Evolutionary conservation across 2,113 vertebrate genomes (phyloP), one percentile per base, ranked within the genome.

Genomic region (Danio rerio): DNA sequence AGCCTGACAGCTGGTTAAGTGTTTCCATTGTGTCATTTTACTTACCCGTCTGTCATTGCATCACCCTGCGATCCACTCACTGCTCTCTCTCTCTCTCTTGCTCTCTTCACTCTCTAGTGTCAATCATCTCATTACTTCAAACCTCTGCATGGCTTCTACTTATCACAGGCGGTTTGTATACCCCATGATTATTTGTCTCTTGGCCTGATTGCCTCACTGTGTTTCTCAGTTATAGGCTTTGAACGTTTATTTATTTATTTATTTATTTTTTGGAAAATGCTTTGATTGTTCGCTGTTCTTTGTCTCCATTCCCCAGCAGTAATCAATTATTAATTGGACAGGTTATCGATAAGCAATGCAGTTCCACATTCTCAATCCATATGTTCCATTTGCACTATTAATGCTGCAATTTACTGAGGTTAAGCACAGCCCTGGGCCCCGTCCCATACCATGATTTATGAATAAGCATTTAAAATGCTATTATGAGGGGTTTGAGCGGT

Each of bases 1-100:
- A 77, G 81, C 79, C 62, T 85, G 86, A 84, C 87, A 88, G 89
- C 89, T 90, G 88, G 85, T 88, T 13, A 81, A 83, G 83, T 85
- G 84, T 90, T 87, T 89, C 85, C 76, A 81, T 84, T 86, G 78
- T 86, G 79, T 81, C 82, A 82, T 73, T 80, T 80, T 52, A 59
- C 61, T 15, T 53, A 12, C 58, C 15, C 1, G 45, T 63, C 40
- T 18, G 55, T 81, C 62, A 43, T 68, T 81, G 21, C 31, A 75
- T 86, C 71, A 7, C 18, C 20, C 47, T 80, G 63, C 49, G 2
- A 58, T 56, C 13, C 68, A 61, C 69, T 69, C 40, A 69, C 53
- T 63, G 3, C 75, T 78, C 82, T 81, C 65, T 2, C 72, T 85
- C 62, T 77, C 78, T 84, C 53, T 81, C 75, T 82, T 87, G 88